Evolutionary conservation across 2,113 vertebrate genomes (phyloP), one percentile per base, ranked within the genome.

Genomic region (Actinemys pallida): DNA sequence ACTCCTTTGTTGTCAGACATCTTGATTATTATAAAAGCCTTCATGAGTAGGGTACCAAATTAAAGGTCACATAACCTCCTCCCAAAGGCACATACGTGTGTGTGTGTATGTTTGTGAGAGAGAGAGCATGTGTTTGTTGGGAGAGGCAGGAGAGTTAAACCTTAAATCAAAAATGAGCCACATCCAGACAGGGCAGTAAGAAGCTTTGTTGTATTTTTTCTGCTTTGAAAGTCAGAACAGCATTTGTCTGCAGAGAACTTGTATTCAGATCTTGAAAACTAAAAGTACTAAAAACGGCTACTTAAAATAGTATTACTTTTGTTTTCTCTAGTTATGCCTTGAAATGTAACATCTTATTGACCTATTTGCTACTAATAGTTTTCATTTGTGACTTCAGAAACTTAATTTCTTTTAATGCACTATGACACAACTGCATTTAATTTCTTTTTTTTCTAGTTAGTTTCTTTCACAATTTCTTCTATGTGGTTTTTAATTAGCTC

Each of bases 301-400:
- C 92, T 56, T 94, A 45, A 91, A 97, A 91, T 81, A 49, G n/a
- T 84, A 88, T 89, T 45, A 17, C 3, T 87, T 93, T 93, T 93
- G 59, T 94, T 95, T 94, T 89, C 81, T 94, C 22, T 91, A 85
- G 84, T 65, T 87, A 0, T 42, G 20, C 82, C 69, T 56, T 87
- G 94, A 7, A 11, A 22, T 78, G 14, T 0, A 5, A 72, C 87
- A 52, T 87, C 31, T 90, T 94, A 82, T 82, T 85, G 79, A 86
- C 83, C 35, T 89, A 22, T 59, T 86, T 52, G 35, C 82, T 96
- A 57, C 56, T n/a, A 62, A 72, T 82, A 89, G 88, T 95, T 87
- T 87, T 56, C 12, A 24, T 45, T 82, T 65, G 56, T 83, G 80
- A 94, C 50, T 50, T 69, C 94, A 54, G 90, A 93, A 94, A 88